A percentile compares a stretch with the other conserved stretches of the same genome.
Evolutionary conservation across 2,888 invertebrate species (phyloP).

Genomic region (Acleris emargana): DNA sequence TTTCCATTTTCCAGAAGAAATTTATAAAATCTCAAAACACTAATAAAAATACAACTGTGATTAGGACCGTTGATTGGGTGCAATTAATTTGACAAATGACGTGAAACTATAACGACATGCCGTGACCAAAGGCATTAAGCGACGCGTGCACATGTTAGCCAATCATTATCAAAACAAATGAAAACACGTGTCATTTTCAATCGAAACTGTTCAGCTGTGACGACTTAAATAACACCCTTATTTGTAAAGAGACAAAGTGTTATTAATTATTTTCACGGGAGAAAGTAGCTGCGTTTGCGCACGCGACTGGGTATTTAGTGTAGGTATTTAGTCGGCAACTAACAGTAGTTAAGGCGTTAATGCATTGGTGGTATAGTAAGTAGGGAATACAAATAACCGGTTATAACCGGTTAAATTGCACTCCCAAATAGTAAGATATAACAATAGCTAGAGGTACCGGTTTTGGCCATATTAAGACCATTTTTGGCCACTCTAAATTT

Average conservation of each 20-base stretch:
- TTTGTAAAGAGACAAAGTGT: conserved; percentile 4
- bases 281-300: conserved; percentile 16
- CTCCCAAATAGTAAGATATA: too few species aligned
- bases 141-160: conserved; percentile 23
- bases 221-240: not conserved
- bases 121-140: conserved; percentile 25
- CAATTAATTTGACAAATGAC: conserved; percentile 17
- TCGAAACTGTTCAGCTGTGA: conserved; percentile 20
- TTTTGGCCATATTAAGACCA: too few species aligned
- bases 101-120: conserved; percentile 19
- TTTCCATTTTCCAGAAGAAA: too few species aligned
- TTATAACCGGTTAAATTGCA: too few species aligned
- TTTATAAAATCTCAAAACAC: not conserved
- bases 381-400: too few species aligned
- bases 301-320: conserved; percentile 19
- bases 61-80: not conserved
- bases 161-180: conserved; percentile 33
- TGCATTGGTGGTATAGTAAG: too few species aligned
- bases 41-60: not conserved
- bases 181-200: conserved; percentile 35
- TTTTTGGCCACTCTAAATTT: too few species aligned
- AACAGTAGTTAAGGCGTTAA: too few species aligned
- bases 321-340: too few species aligned
- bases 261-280: conserved; percentile 18
- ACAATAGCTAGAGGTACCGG: too few species aligned